A percentile compares a stretch with the other conserved stretches of the same genome.
phyloP scores from a whole-genome alignment of 1,140 invertebrate genomes.

The Antheraea pernyi region DNA sequence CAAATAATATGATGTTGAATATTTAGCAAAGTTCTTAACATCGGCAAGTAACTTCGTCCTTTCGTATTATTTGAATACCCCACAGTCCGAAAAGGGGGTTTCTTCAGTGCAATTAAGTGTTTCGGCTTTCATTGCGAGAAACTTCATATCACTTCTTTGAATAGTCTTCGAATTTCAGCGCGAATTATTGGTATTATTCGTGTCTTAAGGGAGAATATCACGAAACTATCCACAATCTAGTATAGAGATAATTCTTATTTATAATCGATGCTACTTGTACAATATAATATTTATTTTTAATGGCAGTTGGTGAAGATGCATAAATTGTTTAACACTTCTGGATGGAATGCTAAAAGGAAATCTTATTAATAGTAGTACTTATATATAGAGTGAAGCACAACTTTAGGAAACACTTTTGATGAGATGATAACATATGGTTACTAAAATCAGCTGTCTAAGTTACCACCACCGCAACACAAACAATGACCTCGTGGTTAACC shows the following conservation, averaged over 20 bases:
- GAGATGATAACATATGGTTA: no score
- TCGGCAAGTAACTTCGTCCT: constrained; percentile 34
- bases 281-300: not conserved
- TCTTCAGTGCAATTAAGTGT: constrained; percentile 63
- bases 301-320: no score
- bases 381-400: no score
- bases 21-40: constrained; percentile 58
- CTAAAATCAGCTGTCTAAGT: no score
- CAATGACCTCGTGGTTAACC: no score
- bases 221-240: not conserved
- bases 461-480: no score
- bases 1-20: constrained; percentile 58
- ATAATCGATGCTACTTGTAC: not conserved
- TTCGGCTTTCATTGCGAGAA: constrained; percentile 61
- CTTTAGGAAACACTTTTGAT: no score
- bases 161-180: constrained; percentile 41
- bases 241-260: not conserved
- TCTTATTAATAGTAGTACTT: no score
- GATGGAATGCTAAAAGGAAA: no score
- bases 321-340: no score
- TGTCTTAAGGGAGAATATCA: not conserved
- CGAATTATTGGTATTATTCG: not conserved
- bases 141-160: constrained; percentile 55
- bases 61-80: constrained; percentile 47
- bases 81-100: constrained; percentile 29